Evolutionary conservation across 2,797 vertebrate species (phyloP), one percentile per base, ranked within the genome.

Genomic region (Zenarchopterus dispar): DNA sequence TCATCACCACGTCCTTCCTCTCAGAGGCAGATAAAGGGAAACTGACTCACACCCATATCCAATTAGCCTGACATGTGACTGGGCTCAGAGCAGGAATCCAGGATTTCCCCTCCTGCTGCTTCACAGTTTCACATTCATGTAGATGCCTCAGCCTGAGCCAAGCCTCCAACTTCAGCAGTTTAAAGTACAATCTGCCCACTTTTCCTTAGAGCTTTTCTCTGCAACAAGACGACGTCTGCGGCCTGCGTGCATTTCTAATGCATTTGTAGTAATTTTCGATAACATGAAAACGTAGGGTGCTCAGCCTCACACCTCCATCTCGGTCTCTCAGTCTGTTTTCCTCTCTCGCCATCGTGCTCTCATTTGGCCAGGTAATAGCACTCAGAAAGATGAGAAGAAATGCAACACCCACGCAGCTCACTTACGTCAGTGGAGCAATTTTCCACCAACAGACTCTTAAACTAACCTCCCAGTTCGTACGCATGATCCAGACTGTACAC

Each of bases 41-140:
- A 22, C 58, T 54, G 63, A 83, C 63, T 86, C 80, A 78, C 67
- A 74, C 58, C 64, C 68, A 52, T 59, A 75, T 79, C 81, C 61
- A 84, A 87, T 82, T 85, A 88, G 68, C 39, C 45, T 46, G 62
- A 78, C 82, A 78, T 78, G 77, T 77, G 81, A 81, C 70, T 58
- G 63, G 57, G 68, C 65, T 73, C 39, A 18, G 22, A 82, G 72
- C 56, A 62, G 76, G 44, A 63, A 79, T 74, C 69, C 62, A 57
- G 78, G 73, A 78, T 80, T 78, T 62, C 74, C 48, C 56, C 70
- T 80, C 69, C 73, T 46, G 73, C 78, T 68, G 79, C 44, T 49
- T 67, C 72, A 65, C 64, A 62, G 45, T 60, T 49, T 73, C 44
- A 49, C 65, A 67, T 64, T 80, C 39, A 23, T 68, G 77, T 67